A percentile compares a stretch with the other conserved stretches of the same genome.
phyloP scores from a whole-genome alignment of 2,113 vertebrate genomes.

The Ciconia stormi region DNA sequence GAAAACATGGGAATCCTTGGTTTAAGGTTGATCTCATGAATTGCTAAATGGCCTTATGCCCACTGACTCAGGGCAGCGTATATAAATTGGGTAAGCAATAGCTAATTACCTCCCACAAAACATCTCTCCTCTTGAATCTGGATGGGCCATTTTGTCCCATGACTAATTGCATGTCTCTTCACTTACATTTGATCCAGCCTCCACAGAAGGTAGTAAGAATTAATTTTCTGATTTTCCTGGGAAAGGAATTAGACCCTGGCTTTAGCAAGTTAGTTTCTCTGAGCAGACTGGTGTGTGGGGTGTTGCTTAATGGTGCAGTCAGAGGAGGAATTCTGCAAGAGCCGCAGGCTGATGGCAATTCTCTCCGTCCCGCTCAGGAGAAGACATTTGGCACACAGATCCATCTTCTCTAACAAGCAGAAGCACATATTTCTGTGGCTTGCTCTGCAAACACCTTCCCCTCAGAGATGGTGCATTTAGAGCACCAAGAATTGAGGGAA shows the following conservation, averaged over 20 bases:
- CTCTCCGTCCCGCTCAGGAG: background rate
- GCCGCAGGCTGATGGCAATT: background rate
- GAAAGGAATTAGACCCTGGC: background rate
- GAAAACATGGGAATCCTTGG: background rate
- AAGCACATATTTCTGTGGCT: background rate
- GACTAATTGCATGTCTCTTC: background rate
- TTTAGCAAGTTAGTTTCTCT: background rate
- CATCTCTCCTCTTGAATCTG: background rate
- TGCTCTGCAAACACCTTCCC: background rate
- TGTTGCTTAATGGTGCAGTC: background rate
- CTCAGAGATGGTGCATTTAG: background rate
- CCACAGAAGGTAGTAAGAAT: background rate
- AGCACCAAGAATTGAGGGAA: background rate
- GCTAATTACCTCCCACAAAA: background rate
- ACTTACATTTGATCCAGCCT: background rate
- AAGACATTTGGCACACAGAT: background rate
- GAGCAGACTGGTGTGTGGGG: background rate
- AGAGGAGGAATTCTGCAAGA: background rate
- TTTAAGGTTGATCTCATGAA: background rate
- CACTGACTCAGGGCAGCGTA: background rate
- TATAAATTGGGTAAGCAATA: background rate
- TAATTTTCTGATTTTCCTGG: background rate
- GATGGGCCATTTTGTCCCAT: background rate
- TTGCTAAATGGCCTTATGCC: background rate
- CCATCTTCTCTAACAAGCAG: background rate